phyloP scores from a whole-genome alignment of 2,888 invertebrate genomes.

The Amphipyra tragopoginis region DNA sequence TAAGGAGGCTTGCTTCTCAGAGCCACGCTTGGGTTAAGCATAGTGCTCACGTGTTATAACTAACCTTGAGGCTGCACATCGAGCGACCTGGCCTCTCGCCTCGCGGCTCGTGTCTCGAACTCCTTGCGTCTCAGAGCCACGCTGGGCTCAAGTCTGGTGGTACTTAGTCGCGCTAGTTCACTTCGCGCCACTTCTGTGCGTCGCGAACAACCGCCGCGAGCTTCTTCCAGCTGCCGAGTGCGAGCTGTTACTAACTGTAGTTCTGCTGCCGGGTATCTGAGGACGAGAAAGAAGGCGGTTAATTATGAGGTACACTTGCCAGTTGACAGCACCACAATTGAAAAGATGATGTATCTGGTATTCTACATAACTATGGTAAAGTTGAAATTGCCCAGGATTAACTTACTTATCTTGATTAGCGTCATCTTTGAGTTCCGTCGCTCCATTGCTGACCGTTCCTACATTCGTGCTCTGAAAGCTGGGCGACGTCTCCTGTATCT shows the following conservation, averaged over 20 bases:
- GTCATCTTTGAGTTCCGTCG: conserved; percentile 76
- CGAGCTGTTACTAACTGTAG: conserved; percentile 93
- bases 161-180: conserved; percentile 91
- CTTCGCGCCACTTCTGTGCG: conserved; percentile 92
- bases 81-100: conserved; percentile 83
- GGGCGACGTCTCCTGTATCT: conserved; percentile 91
- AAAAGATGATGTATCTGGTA: too few species aligned
- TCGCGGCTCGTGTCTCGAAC: conserved; percentile 91
- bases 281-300: not conserved
- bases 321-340: too few species aligned
- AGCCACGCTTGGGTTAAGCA: not conserved
- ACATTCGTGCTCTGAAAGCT: conserved; percentile 78
- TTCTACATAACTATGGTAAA: too few species aligned
- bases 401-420: conserved; percentile 84
- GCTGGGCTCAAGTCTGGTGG: conserved; percentile 93
- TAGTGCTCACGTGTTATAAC: not conserved
- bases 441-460: conserved; percentile 84
- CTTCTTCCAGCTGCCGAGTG: conserved; percentile 93
- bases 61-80: conserved; percentile 85
- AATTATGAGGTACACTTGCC: not conserved
- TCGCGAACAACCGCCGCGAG: conserved; percentile 91
- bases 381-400: too few species aligned
- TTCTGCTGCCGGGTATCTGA: conserved; percentile 84
- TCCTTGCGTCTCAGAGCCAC: conserved; percentile 93
- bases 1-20: too few species aligned